phyloP scores from a whole-genome alignment of 2,113 vertebrate genomes.

The Myanophis thanlyinensis region DNA sequence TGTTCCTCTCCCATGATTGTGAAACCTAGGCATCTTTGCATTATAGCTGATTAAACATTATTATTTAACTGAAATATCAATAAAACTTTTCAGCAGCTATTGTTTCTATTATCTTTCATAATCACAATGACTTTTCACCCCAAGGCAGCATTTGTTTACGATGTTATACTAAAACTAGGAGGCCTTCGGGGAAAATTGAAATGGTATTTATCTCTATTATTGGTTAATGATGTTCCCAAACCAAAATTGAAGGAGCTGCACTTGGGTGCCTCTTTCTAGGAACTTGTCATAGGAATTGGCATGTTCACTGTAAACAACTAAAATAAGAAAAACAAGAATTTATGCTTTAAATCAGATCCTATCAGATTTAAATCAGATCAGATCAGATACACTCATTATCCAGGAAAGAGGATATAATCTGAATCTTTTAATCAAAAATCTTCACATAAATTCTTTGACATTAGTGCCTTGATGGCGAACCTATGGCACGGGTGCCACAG shows the following conservation, averaged over 20 bases:
- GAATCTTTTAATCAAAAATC: neutral
- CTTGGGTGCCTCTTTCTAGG: too few relatives aligned
- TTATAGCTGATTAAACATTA: neutral
- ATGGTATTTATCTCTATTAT: too few relatives aligned
- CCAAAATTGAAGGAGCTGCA: too few relatives aligned
- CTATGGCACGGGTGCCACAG: too few relatives aligned
- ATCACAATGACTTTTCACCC: too few relatives aligned
- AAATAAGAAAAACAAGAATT: neutral
- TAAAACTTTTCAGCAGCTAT: too few relatives aligned
- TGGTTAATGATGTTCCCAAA: too few relatives aligned
- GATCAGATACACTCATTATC: neutral
- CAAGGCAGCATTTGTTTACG: neutral
- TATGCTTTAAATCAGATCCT: neutral
- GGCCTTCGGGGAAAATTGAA: neutral
- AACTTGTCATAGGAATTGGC: too few relatives aligned
- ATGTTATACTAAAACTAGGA: neutral
- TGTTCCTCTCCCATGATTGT: neutral
- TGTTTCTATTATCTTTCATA: too few relatives aligned
- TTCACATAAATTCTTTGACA: too few relatives aligned
- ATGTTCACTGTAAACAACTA: neutral
- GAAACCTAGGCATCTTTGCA: neutral
- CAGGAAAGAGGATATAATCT: neutral
- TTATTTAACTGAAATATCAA: neutral
- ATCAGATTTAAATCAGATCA: too few relatives aligned
- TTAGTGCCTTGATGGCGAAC: too few relatives aligned